A percentile compares a stretch with the other conserved stretches of the same genome.
phyloP scores from a whole-genome alignment of 2,888 invertebrate genomes.

The Labia minor region DNA sequence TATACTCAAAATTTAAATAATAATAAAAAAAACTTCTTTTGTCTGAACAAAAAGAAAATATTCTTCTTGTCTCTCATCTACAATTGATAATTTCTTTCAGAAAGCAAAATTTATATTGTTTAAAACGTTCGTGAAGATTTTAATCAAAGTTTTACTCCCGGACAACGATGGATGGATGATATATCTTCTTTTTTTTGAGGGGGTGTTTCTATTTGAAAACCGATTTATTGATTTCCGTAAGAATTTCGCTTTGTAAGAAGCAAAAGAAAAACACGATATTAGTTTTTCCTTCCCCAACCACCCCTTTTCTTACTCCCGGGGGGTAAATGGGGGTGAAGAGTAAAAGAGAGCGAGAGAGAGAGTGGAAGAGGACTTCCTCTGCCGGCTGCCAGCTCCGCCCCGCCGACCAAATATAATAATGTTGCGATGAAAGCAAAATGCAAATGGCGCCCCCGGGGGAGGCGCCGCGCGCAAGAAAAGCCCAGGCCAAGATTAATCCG shows the following conservation, averaged over 20 bases:
- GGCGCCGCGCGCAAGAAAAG: neutral
- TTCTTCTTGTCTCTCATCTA: too few species aligned
- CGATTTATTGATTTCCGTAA: conserved; percentile 7
- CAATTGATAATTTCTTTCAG: too few species aligned
- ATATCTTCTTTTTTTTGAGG: neutral
- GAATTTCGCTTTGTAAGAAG: conserved; percentile 13
- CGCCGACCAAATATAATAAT: conserved; percentile 7
- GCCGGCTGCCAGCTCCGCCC: neutral
- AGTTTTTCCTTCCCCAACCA: neutral
- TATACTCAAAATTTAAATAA: too few species aligned
- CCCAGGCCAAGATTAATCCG: conserved; percentile 13
- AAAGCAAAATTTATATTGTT: too few species aligned
- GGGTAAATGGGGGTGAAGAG: too few species aligned
- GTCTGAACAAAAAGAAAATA: too few species aligned
- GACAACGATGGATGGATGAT: neutral
- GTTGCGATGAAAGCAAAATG: conserved; percentile 13
- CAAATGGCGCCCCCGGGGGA: neutral
- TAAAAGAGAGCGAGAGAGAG: too few species aligned
- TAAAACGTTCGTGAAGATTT: neutral
- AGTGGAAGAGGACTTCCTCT: neutral
- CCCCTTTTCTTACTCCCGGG: neutral
- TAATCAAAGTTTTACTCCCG: conserved; percentile 1
- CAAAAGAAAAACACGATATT: conserved; percentile 13
- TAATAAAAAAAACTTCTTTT: too few species aligned
- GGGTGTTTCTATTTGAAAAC: neutral